Evolutionary conservation across 2,888 invertebrate species (phyloP), one percentile per base, ranked within the genome.

Genomic region (Pasiphila rectangulata): DNA sequence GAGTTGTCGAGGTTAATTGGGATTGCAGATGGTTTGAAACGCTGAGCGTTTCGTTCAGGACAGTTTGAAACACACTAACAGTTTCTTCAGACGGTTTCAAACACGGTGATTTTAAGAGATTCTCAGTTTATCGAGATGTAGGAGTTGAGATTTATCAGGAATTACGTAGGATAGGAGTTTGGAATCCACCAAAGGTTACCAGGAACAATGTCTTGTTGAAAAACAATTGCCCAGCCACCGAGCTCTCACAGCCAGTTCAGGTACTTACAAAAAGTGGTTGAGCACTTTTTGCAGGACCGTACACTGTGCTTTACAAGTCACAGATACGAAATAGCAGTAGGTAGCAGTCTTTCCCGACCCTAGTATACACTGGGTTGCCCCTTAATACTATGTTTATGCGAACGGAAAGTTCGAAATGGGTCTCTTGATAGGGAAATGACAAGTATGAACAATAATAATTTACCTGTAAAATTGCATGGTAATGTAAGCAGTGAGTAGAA

Each of bases 171-270:
- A 23, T 7, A 9, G 10, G 3, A 10, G 10, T 24, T 10, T 10
- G 38, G 42, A 12, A 21, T 40, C 45, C 39, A 47, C 46, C 58
- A 55, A 62, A 72, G 80, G 86, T 67, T 85, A 87, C 87, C 51
- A 63, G 74, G 64, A 61, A 2, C 87, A 87, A 87, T 86, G 89
- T 83, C 70, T 89, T 86, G 85, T 88, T 84, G 87, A 86, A 87
- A 89, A 71, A 86, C 89, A 60, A 87, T 86, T 86, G 85, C 65
- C 77, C 73, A 85, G 89, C 89, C 57, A 51, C 84, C 82, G 27
- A 50, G 70, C 75, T 72, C 73, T 70, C 63, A 48, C 44, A 49
- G 45, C 37, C 46, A 37, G 43, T 44, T 46, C 83, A 86, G 86
- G 82, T 83, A 83, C 77, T 57, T 73, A 79, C 88, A 85, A 63